Percentiles rank a stretch among this genome's conserved stretches.
Conservation (phyloP, 2,113 vertebrate species). For the Halichoeres trimaculatus region DNA sequence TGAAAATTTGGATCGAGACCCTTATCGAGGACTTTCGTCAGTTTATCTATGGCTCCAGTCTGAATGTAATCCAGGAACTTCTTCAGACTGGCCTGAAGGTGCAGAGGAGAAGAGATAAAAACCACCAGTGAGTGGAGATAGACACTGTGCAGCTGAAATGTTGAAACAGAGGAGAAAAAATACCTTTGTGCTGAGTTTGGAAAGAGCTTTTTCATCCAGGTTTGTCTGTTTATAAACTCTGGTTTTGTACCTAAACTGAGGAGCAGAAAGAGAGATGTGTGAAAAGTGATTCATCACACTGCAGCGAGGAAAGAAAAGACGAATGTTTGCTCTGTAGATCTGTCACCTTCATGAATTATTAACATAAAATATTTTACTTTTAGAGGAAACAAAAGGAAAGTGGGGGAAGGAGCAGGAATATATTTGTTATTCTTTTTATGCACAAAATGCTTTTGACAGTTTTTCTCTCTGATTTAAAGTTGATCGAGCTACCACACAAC, state of each 20-base stretch:
- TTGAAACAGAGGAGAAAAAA: background rate
- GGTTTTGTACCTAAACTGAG: slow-evolving; percentile 97
- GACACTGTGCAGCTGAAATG: background rate
- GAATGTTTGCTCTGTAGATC: slow-evolving; percentile 7
- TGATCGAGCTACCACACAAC: too few species aligned
- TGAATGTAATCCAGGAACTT: slow-evolving; percentile 93
- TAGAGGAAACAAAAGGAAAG: too few species aligned
- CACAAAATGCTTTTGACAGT: too few species aligned
- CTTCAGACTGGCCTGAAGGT: slow-evolving; percentile 88
- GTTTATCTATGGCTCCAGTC: slow-evolving; percentile 87
- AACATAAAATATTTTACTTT: background rate
- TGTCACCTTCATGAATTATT: background rate
- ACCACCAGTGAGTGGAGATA: background rate
- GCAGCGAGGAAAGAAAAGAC: background rate
- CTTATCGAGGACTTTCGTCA: slow-evolving; percentile 90
- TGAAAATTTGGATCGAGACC: slow-evolving; percentile 95
- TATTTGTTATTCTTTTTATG: background rate
- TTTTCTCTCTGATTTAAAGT: too few species aligned
- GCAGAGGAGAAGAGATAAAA: background rate
- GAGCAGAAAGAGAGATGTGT: slow-evolving; percentile 38
- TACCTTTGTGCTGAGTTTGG: slow-evolving; percentile 97
- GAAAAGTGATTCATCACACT: slow-evolving; percentile 34
- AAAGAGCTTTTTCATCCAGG: slow-evolving; percentile 94
- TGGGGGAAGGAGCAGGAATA: background rate
- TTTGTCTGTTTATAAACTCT: slow-evolving; percentile 96